A percentile compares a stretch with the other conserved stretches of the same genome.
phyloP scores from a whole-genome alignment of 2,888 invertebrate genomes.

The Melanostoma mellinum region DNA sequence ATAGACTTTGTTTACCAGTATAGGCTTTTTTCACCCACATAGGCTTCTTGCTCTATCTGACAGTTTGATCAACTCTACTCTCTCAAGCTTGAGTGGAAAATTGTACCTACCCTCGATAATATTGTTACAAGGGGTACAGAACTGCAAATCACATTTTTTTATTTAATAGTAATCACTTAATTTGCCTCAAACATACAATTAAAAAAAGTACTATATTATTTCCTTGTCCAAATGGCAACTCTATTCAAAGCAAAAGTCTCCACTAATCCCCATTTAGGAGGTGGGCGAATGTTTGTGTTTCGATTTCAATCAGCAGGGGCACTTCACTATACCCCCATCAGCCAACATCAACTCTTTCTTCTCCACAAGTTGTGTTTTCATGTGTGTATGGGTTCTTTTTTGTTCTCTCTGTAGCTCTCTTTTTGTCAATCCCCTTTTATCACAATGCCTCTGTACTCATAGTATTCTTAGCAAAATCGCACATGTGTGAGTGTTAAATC shows the following conservation, averaged over 20 bases:
- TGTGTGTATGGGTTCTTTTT: neutral
- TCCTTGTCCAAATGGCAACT: constrained; percentile 40
- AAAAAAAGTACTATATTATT: neutral
- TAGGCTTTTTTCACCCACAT: too few relatives aligned
- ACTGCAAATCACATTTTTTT: too few relatives aligned
- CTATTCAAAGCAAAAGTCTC: constrained; percentile 43
- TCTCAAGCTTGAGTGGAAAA: too few relatives aligned
- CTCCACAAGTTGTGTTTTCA: neutral
- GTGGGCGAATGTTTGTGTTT: constrained; percentile 52
- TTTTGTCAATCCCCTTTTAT: constrained; percentile 38
- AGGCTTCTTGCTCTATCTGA: too few relatives aligned
- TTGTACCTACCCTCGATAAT: too few relatives aligned
- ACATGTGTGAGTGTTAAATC: constrained; percentile 66
- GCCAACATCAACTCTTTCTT: neutral
- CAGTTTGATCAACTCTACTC: too few relatives aligned
- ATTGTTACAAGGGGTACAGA: too few relatives aligned
- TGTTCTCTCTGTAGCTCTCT: constrained; percentile 1
- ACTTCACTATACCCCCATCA: constrained; percentile 11
- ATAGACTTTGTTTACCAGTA: too few relatives aligned
- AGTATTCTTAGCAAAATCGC: constrained; percentile 7
- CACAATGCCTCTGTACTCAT: neutral
- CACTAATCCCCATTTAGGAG: constrained; percentile 26
- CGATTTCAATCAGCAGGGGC: constrained; percentile 55
- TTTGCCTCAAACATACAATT: neutral
- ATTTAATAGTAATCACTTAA: too few relatives aligned